phyloP scores from a whole-genome alignment of 2,113 vertebrate genomes.

The Odobenus rosmarus region DNA sequence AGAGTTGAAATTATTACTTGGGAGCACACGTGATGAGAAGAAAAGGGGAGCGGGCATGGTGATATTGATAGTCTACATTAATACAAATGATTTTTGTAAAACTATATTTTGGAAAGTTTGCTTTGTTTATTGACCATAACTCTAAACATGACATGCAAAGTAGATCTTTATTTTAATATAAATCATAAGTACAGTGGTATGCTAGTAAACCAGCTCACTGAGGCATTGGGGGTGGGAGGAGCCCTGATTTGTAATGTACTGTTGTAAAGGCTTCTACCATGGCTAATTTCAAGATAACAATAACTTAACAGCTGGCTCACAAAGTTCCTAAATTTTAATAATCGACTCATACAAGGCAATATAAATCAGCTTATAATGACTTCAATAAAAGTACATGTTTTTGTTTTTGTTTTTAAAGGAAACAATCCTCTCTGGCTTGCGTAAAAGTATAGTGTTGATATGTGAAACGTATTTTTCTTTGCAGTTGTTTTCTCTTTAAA shows the following conservation, averaged over 20 bases:
- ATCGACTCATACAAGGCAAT: not conserved
- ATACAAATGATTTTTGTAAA: not conserved
- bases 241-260: not conserved
- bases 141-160: not conserved
- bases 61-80: not conserved
- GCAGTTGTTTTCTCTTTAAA: not conserved
- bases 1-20: not conserved
- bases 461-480: not conserved
- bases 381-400: not conserved
- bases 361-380: not conserved
- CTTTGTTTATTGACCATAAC: not conserved
- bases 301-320: not conserved
- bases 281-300: not conserved
- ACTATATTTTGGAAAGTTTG: not conserved
- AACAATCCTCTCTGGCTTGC: not conserved
- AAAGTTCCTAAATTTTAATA: not conserved
- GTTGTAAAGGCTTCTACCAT: not conserved
- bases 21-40: not conserved
- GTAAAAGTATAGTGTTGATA: not conserved
- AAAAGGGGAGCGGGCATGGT: not conserved
- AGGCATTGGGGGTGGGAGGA: not conserved
- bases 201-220: not conserved
- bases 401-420: not conserved
- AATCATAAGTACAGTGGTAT: not conserved
- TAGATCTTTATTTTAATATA: not conserved